A percentile compares a stretch with the other conserved stretches of the same genome.
These are phyloP conservation scores for Atherinosoma microstoma DNA, from an alignment of 2,797 vertebrate species.

Conservation along the genomic window DNA sequence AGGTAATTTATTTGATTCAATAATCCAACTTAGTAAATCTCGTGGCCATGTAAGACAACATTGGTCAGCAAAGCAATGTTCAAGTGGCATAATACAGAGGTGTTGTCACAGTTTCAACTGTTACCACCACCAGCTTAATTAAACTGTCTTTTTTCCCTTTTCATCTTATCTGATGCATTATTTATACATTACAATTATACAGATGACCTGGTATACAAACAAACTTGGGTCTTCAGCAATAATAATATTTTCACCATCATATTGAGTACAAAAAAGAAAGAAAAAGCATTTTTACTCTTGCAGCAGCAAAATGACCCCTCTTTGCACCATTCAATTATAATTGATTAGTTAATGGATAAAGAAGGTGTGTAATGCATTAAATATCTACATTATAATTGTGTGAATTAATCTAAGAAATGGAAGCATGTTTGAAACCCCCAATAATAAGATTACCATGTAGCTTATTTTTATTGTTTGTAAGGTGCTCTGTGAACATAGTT, in stretches of 20 bases:
- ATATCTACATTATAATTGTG: neutral
- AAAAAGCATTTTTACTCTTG: neutral
- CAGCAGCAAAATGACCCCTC: neutral
- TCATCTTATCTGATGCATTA: neutral
- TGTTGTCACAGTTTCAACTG: neutral
- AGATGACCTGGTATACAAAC: neutral
- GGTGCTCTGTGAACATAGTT: neutral
- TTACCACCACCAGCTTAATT: constrained; percentile 13
- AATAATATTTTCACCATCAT: neutral
- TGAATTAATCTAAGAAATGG: neutral
- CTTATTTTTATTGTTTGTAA: neutral
- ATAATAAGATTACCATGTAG: neutral
- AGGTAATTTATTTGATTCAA: neutral
- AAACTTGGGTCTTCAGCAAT: neutral
- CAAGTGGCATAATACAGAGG: no score
- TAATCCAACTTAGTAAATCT: neutral
- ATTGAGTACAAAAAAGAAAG: neutral
- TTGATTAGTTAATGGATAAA: neutral
- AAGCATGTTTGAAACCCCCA: neutral
- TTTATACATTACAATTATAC: neutral
- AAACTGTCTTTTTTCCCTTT: constrained; percentile 2
- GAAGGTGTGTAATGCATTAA: neutral
- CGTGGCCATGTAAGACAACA: neutral
- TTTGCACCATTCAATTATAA: neutral
- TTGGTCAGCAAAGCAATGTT: neutral